Conservation (phyloP, 2,113 vertebrate species). For the Chloropsis cyanopogon region DNA sequence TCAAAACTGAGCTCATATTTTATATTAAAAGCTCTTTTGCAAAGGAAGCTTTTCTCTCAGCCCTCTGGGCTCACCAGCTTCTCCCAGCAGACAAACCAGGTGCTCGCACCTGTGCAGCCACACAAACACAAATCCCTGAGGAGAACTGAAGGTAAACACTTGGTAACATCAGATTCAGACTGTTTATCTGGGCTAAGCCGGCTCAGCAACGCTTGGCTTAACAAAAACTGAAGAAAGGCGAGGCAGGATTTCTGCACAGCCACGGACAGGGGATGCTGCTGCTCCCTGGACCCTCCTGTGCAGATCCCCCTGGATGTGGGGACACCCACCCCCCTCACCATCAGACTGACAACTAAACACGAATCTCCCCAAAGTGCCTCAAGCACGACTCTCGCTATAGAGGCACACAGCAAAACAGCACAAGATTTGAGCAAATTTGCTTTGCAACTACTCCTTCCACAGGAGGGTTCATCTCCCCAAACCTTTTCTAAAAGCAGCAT, state of each 20-base stretch:
- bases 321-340: background rate
- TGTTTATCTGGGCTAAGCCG: background rate
- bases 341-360: background rate
- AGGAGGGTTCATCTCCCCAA: background rate
- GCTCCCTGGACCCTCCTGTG: background rate
- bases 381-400: background rate
- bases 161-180: rapidly evolving
- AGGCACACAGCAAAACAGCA: background rate
- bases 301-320: background rate
- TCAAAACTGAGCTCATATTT: background rate
- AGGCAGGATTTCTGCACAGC: background rate
- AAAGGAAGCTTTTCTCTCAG: background rate
- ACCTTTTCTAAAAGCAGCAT: background rate
- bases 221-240: background rate
- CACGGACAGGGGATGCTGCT: background rate
- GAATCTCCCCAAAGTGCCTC: background rate
- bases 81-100: background rate
- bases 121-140: background rate
- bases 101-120: background rate
- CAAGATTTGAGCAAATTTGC: background rate
- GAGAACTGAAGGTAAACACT: background rate
- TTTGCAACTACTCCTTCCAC: background rate
- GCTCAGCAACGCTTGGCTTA: background rate
- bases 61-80: background rate
- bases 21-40: background rate